Percentiles rank a stretch among this genome's conserved stretches.
These are phyloP conservation scores for Macquaria australasica DNA, from an alignment of 2,113 vertebrate genomes.

Conservation along the genomic window DNA sequence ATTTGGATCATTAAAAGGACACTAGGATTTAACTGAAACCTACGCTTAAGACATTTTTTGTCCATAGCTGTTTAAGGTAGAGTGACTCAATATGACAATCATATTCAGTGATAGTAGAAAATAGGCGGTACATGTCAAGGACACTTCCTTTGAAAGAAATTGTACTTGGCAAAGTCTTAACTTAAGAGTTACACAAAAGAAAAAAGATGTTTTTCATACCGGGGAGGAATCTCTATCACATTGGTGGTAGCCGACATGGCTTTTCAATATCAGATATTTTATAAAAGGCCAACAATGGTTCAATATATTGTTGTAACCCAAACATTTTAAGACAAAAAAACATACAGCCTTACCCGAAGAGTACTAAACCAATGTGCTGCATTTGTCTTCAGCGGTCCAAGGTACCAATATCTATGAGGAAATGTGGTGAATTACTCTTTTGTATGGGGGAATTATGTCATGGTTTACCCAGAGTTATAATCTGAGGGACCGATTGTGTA, in stretches of 20 bases:
- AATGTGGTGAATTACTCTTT: background rate
- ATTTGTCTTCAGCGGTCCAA: slow-evolving; percentile 94
- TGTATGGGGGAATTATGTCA: background rate
- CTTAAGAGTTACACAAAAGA: background rate
- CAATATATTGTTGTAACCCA: background rate
- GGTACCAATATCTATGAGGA: slow-evolving; percentile 93
- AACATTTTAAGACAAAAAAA: background rate
- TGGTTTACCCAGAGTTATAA: background rate
- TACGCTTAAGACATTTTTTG: background rate
- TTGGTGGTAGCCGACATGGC: background rate
- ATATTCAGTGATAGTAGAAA: background rate
- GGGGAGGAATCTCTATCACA: background rate
- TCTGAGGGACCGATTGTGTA: background rate
- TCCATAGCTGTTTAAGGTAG: background rate
- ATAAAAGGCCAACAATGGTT: background rate
- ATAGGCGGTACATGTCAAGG: background rate
- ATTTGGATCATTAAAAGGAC: background rate
- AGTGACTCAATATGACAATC: background rate
- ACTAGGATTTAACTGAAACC: background rate
- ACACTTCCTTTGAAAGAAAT: background rate
- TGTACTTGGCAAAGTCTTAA: background rate
- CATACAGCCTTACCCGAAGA: slow-evolving; percentile 84
- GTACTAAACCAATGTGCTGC: slow-evolving; percentile 94
- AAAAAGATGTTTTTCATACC: background rate
- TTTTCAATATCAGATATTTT: background rate